These are phyloP conservation scores for Cylas formicarius DNA, from an alignment of 1,140 invertebrate genomes.

Conservation along the genomic window DNA sequence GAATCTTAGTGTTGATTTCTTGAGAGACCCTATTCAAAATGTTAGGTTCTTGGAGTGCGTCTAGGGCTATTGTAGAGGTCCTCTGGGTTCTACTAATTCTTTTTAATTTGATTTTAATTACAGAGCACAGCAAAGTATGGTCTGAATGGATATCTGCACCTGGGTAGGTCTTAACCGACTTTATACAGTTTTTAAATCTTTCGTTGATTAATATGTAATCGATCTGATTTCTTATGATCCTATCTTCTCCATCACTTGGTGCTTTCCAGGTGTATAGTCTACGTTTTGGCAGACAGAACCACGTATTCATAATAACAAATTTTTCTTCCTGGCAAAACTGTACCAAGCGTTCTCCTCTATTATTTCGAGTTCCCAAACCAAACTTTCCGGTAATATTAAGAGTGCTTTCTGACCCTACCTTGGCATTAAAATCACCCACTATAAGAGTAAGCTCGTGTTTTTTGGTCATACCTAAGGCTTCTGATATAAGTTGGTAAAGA, in stretches of 20 bases:
- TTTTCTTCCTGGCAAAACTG: constrained; percentile 36
- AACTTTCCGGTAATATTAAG: constrained; percentile 7
- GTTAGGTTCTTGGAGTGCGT: too few relatives aligned
- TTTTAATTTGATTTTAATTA: too few relatives aligned
- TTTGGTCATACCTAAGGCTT: too few relatives aligned
- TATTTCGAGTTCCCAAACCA: constrained; percentile 32
- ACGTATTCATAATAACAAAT: constrained; percentile 33
- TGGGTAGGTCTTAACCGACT: constrained; percentile 29
- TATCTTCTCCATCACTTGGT: constrained; percentile 27
- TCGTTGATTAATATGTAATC: constrained; percentile 34
- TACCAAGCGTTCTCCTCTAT: constrained; percentile 30
- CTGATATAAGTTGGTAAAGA: too few relatives aligned
- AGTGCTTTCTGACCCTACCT: constrained; percentile 21
- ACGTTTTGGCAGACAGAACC: constrained; percentile 31
- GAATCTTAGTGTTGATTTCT: too few relatives aligned
- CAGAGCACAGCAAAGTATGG: constrained; percentile 27
- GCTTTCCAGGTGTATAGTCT: constrained; percentile 39
- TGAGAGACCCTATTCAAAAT: too few relatives aligned
- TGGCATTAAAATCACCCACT: constrained; percentile 31
- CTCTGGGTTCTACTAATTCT: too few relatives aligned
- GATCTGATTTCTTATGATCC: constrained; percentile 36
- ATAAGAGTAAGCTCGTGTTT: constrained; percentile 24
- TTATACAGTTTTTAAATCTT: constrained; percentile 32
- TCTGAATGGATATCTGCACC: constrained; percentile 26
- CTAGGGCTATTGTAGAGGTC: too few relatives aligned